Evolutionary conservation across 1,140 invertebrate genomes (phyloP), one percentile per base, ranked within the genome.

Genomic region (Lepidurus couesii): DNA sequence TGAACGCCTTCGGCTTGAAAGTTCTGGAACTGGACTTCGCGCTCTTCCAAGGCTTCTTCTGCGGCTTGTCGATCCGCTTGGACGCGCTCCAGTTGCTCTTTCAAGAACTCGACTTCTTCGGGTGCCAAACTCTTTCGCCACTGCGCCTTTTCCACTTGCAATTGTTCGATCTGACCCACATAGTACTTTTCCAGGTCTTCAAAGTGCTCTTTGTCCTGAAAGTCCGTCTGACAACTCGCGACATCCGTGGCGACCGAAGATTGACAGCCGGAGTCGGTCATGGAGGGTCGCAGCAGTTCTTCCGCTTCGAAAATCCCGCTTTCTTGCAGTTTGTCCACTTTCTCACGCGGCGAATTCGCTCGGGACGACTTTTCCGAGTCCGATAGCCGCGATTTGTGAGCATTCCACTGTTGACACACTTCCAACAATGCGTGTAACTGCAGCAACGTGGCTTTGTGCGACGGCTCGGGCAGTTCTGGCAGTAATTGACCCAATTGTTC

Each of bases 261-360:
- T 42, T 77, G 44, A n/a, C 10, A 79, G 75, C 21, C 44, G 74
- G 26, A 80, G 8, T 81, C 78, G 42, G 76, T 79, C 45, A 81
- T 79, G 84, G 79, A 79, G 44, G 79, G 79, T 76, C 79, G 77
- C 73, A 78, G 79, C 77, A 85, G 84, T 81, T 81, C 82, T 80
- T 82, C 85, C 82, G 87, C 86, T 81, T 90, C 90, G 81, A 90
- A 91, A 78, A 91, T 90, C 42, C 90, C 90, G 81, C 89, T 90
- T 81, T 91, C 90, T 83, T 90, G 90, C 26, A 91, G 81, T 73
- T 80, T 81, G 78, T 79, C 79, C 83, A 5, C 84, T 85, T 16
- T 86, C 79, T 86, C 80, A 80, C 84, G 75, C 85, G 75, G 82
- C 86, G 85, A 78, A 81, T 5, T 83, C 83, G 11, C 75, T 77